Percentiles rank a stretch among this genome's conserved stretches.
These are phyloP conservation scores for Pangasius macronema DNA, from an alignment of 2,797 vertebrate genomes.

Conservation along the genomic window DNA sequence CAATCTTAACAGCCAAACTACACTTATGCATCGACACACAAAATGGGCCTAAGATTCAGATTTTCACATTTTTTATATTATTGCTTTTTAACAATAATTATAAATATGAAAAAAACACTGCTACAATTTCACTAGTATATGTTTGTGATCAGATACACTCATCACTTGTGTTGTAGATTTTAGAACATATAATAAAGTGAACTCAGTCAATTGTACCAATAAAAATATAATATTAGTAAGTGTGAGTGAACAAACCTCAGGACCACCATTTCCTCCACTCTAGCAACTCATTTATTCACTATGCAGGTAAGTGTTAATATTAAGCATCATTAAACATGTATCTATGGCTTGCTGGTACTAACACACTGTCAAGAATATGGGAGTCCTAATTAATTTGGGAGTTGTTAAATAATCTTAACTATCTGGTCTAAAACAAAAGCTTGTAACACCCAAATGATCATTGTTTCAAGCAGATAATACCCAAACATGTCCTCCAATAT, in stretches of 20 bases:
- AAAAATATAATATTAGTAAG: not conserved
- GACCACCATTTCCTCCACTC: not conserved
- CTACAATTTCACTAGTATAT: not conserved
- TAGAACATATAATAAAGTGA: not conserved
- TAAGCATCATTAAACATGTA: not conserved
- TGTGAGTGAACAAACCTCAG: not conserved
- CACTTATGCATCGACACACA: not conserved
- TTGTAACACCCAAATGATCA: not conserved
- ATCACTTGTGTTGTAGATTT: not conserved
- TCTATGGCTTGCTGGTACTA: not conserved
- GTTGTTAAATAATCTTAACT: not conserved
- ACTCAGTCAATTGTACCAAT: not conserved
- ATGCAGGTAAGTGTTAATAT: not conserved
- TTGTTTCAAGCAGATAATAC: not conserved
- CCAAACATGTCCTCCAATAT: slow-evolving; percentile 62
- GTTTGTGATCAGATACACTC: not conserved
- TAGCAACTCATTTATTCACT: not conserved
- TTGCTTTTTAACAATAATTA: not conserved
- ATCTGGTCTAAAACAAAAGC: not conserved
- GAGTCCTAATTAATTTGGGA: not conserved
- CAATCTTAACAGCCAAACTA: not conserved
- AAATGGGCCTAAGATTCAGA: not conserved
- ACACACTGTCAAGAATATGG: not conserved
- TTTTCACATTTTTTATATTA: not conserved
- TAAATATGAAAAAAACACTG: not conserved